Evolutionary conservation across 2,113 vertebrate species (phyloP).

Genomic region (Panthera uncia): DNA sequence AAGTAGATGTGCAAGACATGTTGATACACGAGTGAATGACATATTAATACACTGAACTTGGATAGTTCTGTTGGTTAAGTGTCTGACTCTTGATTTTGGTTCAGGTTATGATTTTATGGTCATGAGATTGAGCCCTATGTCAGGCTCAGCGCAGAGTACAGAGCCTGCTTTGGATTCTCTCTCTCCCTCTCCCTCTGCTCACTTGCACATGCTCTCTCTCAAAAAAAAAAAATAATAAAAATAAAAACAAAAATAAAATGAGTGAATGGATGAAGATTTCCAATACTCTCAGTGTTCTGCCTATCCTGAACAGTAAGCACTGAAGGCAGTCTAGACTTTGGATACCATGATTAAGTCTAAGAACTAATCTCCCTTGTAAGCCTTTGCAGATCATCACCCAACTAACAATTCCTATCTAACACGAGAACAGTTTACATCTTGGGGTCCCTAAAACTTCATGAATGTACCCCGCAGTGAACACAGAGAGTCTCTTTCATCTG

Average conservation of each 20-base stretch:
- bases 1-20: not conserved
- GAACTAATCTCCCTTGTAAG: not conserved
- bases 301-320: not conserved
- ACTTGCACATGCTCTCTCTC: too few relatives aligned
- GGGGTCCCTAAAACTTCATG: not conserved
- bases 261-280: not conserved
- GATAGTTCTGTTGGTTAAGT: too few relatives aligned
- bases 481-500: not conserved
- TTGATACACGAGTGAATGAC: not conserved
- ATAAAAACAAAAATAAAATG: too few relatives aligned
- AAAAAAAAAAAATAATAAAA: too few relatives aligned
- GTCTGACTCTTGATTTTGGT: too few relatives aligned
- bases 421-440: not conserved
- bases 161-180: too few relatives aligned
- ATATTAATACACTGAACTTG: too few relatives aligned
- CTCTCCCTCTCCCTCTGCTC: too few relatives aligned
- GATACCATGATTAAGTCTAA: not conserved
- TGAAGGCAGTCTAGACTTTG: not conserved
- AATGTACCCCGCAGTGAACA: not conserved
- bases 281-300: not conserved
- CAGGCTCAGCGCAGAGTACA: too few relatives aligned
- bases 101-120: too few relatives aligned
- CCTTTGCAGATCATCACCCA: not conserved
- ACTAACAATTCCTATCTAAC: not conserved
- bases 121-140: too few relatives aligned